phyloP scores from a whole-genome alignment of 2,888 invertebrate genomes.

The Tetanocera ferruginea region DNA sequence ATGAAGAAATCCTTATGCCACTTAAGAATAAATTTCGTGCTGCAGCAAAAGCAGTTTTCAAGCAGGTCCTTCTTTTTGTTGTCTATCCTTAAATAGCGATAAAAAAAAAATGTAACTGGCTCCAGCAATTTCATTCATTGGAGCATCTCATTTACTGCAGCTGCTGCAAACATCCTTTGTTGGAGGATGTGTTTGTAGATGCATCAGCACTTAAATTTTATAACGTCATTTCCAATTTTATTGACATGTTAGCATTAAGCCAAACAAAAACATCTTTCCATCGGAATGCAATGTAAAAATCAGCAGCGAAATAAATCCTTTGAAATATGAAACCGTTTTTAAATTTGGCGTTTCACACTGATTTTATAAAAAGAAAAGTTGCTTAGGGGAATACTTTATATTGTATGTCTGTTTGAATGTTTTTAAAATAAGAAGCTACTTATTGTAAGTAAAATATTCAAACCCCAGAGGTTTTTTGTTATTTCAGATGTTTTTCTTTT shows the following conservation, averaged over 20 bases:
- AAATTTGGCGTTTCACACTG: too few relatives aligned
- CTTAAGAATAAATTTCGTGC: not conserved
- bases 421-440: too few relatives aligned
- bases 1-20: too few relatives aligned
- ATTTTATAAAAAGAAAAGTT: too few relatives aligned
- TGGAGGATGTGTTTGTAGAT: not conserved
- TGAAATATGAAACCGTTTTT: too few relatives aligned
- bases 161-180: not conserved
- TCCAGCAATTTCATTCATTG: not conserved
- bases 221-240: constrained; percentile 22
- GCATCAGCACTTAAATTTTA: not conserved
- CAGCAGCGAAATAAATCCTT: too few relatives aligned
- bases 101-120: not conserved
- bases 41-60: not conserved
- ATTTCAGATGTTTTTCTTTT: too few relatives aligned
- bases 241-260: constrained; percentile 1
- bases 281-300: not conserved
- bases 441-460: too few relatives aligned
- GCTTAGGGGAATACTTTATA: too few relatives aligned
- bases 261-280: not conserved
- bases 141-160: not conserved
- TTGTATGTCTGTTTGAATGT: too few relatives aligned
- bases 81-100: not conserved
- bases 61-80: not conserved
- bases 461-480: too few relatives aligned